phyloP scores from a whole-genome alignment of 2,797 vertebrate species.

The Neosalanx taihuensis region DNA sequence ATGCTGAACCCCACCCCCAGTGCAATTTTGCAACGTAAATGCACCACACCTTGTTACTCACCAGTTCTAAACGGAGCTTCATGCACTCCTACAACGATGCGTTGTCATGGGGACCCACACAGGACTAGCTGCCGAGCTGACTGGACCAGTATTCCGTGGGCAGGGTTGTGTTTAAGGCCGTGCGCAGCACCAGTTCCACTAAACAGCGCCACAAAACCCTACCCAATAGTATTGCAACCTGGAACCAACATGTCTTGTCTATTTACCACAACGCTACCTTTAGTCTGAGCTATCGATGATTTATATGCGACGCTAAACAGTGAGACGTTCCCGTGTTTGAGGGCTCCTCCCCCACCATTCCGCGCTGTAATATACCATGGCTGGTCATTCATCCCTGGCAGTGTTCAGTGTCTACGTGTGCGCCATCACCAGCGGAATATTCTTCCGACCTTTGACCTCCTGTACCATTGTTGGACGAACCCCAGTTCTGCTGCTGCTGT shows the following conservation, averaged over 20 bases:
- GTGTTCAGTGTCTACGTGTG: conserved; percentile 26
- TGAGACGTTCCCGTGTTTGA: not conserved
- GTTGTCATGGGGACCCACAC: conserved; percentile 29
- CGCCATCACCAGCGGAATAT: conserved; percentile 25
- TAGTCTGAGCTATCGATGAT: not conserved
- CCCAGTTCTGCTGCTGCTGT: conserved; percentile 28
- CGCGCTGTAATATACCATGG: conserved; percentile 56
- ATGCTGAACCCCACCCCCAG: not conserved
- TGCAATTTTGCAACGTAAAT: conserved; percentile 25
- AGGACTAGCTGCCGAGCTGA: not conserved
- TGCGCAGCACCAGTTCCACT: too few relatives aligned
- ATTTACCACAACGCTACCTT: not conserved
- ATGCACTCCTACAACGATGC: conserved; percentile 37
- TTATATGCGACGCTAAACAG: not conserved
- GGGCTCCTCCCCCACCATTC: conserved; percentile 13
- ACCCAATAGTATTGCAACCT: not conserved
- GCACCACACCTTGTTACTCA: conserved; percentile 9
- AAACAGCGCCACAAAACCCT: too few relatives aligned
- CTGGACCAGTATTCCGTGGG: not conserved
- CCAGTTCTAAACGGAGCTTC: conserved; percentile 6
- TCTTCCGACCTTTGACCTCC: conserved; percentile 26
- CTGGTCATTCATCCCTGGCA: conserved; percentile 26
- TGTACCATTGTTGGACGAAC: not conserved
- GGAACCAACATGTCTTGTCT: not conserved
- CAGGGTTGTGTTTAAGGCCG: too few relatives aligned